phyloP scores from a whole-genome alignment of 2,797 vertebrate species.

The Sebastes taczanowskii region DNA sequence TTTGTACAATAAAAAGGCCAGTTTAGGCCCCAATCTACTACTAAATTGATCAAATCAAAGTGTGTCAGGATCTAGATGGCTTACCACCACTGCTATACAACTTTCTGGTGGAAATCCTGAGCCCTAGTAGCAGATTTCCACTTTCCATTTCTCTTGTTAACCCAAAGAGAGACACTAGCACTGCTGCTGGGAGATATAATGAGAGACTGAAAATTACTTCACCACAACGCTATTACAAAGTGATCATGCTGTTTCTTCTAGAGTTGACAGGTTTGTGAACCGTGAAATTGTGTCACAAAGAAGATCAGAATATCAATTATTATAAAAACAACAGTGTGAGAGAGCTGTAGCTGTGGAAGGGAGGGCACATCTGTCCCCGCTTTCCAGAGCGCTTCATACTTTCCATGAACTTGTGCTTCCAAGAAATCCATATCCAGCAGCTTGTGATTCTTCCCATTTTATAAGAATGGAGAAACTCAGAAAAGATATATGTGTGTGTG shows the following conservation, averaged over 20 bases:
- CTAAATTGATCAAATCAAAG: not conserved
- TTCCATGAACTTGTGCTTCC: conserved; percentile 74
- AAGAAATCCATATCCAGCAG: conserved; percentile 65
- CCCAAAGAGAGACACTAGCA: not conserved
- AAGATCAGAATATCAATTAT: conserved; percentile 16
- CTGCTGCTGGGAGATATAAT: not conserved
- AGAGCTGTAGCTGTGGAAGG: conserved; percentile 34
- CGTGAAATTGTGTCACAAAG: conserved; percentile 1
- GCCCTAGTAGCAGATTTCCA: not conserved
- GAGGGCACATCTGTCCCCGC: conserved; percentile 59
- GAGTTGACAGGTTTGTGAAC: conserved; percentile 23
- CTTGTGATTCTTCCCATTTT: conserved; percentile 61
- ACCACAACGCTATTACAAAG: not conserved
- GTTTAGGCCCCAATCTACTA: not conserved
- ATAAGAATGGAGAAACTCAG: conserved; percentile 40
- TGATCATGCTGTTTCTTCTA: not conserved
- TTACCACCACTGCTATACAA: not conserved
- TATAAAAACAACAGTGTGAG: conserved; percentile 30
- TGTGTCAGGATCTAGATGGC: not conserved
- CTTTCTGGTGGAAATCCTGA: not conserved
- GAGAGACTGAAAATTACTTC: not conserved
- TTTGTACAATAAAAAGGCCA: not conserved
- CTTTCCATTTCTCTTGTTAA: conserved; percentile 12
- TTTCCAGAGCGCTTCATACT: conserved; percentile 76
- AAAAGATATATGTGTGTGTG: not conserved